phyloP scores from a whole-genome alignment of 1,140 invertebrate species.

The Luehdorfia chinensis region DNA sequence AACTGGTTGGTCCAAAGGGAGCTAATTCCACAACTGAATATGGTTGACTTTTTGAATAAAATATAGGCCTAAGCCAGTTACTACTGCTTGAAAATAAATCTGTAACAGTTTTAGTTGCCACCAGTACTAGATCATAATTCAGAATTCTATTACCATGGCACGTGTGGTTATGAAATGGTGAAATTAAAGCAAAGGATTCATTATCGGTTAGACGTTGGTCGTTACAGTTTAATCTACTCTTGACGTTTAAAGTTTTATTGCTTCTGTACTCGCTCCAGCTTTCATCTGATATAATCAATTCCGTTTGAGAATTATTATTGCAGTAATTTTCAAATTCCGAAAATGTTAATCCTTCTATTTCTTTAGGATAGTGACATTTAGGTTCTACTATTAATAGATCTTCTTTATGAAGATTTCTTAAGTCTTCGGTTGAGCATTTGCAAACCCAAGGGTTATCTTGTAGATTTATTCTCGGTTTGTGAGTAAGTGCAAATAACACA shows the following conservation, averaged over 20 bases:
- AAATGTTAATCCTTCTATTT: slow-evolving; percentile 34
- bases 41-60: slow-evolving; percentile 27
- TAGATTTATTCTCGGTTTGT: slow-evolving; percentile 42
- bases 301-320: slow-evolving; percentile 9
- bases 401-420: slow-evolving; percentile 29
- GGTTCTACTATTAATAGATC: slow-evolving; percentile 44
- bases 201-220: neutral
- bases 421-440: slow-evolving; percentile 37
- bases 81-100: slow-evolving; percentile 13
- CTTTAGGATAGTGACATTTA: slow-evolving; percentile 39
- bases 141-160: slow-evolving; percentile 23
- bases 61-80: slow-evolving; percentile 40
- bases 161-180: slow-evolving; percentile 12
- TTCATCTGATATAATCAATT: neutral
- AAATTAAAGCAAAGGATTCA: slow-evolving; percentile 1
- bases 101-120: neutral
- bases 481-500: slow-evolving; percentile 25
- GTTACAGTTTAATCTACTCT: neutral
- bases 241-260: slow-evolving; percentile 4
- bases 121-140: slow-evolving; percentile 4
- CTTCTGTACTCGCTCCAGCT: neutral
- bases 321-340: slow-evolving; percentile 42
- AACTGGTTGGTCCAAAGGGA: slow-evolving; percentile 18
- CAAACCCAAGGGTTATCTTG: slow-evolving; percentile 57
- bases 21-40: slow-evolving; percentile 43